These are phyloP conservation scores for Sylvia atricapilla DNA, from an alignment of 2,113 vertebrate genomes.

Conservation along the genomic window DNA sequence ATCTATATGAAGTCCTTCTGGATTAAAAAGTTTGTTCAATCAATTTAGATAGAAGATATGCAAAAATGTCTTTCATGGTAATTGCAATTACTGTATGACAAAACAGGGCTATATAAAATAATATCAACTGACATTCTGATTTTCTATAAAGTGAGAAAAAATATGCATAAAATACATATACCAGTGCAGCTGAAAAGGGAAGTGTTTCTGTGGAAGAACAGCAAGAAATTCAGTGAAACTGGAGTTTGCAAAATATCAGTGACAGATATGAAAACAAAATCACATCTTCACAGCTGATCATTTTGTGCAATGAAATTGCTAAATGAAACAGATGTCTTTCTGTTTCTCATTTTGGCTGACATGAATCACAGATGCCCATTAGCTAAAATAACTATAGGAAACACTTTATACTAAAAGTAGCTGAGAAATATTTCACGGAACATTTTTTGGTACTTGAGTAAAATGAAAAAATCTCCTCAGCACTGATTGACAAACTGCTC, in stretches of 20 bases:
- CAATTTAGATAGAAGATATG: not conserved
- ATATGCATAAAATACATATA: not conserved
- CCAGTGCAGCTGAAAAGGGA: not conserved
- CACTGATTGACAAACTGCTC: not conserved
- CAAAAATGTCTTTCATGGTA: not conserved
- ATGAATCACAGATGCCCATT: conserved; percentile 47
- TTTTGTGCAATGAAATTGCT: conserved; percentile 35
- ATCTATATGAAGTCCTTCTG: not conserved
- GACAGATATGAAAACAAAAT: conserved; percentile 50
- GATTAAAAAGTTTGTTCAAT: not conserved
- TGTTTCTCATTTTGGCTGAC: conserved; percentile 33
- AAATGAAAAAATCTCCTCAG: not conserved
- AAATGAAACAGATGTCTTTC: conserved; percentile 59
- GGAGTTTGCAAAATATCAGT: conserved; percentile 53
- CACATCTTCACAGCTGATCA: conserved; percentile 53
- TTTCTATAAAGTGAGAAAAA: not conserved
- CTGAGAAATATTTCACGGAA: not conserved
- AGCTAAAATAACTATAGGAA: conserved; percentile 46
- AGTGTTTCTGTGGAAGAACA: not conserved
- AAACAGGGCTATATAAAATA: not conserved
- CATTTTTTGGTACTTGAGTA: not conserved
- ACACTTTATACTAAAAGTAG: conserved; percentile 18
- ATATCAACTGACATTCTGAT: not conserved
- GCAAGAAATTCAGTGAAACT: conserved; percentile 22
- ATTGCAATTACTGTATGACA: not conserved